Percentiles rank a stretch among this genome's conserved stretches.
Evolutionary conservation across 2,113 vertebrate species (phyloP).

Genomic region (Aptenodytes forsteri): DNA sequence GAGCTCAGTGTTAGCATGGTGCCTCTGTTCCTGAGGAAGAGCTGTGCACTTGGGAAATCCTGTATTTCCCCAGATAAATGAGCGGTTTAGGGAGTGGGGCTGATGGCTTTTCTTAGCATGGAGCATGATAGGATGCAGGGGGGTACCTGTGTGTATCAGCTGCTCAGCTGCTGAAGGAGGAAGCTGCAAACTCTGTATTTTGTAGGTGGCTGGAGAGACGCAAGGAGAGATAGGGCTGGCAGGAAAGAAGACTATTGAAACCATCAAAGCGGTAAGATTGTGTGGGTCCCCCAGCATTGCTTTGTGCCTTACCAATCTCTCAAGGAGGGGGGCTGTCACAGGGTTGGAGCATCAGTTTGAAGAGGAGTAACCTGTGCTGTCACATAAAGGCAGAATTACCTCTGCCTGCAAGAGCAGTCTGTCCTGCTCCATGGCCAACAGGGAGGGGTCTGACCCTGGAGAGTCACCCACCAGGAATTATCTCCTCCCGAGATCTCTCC

Average conservation of each 20-base stretch:
- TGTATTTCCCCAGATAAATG: neutral
- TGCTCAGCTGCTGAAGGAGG: neutral
- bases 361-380: neutral
- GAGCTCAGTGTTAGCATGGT: neutral
- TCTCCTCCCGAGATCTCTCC: neutral
- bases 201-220: constrained; percentile 90
- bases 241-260: constrained; percentile 92
- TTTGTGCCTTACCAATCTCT: neutral
- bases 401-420: neutral
- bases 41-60: neutral
- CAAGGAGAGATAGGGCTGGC: constrained; percentile 87
- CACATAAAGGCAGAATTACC: neutral
- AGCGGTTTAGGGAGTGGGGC: neutral
- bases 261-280: constrained; percentile 92
- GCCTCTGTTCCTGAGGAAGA: neutral
- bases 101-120: neutral
- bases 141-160: accelerated
- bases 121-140: neutral
- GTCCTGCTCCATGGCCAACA: neutral
- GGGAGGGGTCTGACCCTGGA: neutral
- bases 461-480: too few relatives aligned
- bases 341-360: neutral
- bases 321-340: accelerated
- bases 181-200: constrained; percentile 14
- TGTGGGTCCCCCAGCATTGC: too few relatives aligned